phyloP scores from a whole-genome alignment of 2,888 invertebrate genomes.

The Chironomus riparius region DNA sequence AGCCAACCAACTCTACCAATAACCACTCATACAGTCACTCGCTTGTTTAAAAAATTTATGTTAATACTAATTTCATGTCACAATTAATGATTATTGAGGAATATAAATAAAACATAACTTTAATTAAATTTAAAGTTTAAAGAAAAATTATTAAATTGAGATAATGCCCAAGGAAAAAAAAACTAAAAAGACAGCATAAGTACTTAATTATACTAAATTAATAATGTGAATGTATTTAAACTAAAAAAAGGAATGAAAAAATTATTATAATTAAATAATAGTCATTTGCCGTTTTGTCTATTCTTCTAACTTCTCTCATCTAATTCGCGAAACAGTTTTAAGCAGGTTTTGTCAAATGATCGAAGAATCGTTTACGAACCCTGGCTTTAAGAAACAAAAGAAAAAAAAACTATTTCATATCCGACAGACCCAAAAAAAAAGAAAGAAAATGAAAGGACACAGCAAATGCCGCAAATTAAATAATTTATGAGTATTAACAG shows the following conservation, averaged over 20 bases:
- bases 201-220: slow-evolving; percentile 24
- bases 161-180: slow-evolving; percentile 1
- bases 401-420: not conserved
- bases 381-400: too few relatives aligned
- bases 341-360: too few relatives aligned
- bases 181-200: slow-evolving; percentile 11
- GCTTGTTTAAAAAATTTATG: too few relatives aligned
- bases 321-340: not conserved
- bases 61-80: too few relatives aligned
- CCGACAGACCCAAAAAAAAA: not conserved
- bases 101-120: not conserved
- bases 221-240: slow-evolving; percentile 26
- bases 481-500: not conserved
- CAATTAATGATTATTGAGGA: too few relatives aligned
- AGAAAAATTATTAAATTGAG: not conserved
- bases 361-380: too few relatives aligned
- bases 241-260: slow-evolving; percentile 7
- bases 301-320: not conserved
- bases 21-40: too few relatives aligned
- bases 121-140: not conserved
- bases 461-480: not conserved
- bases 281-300: slow-evolving; percentile 18
- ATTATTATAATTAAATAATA: not conserved
- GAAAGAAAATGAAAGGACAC: not conserved
- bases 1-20: too few relatives aligned